These are phyloP conservation scores for Diploptera punctata DNA, from an alignment of 2,888 invertebrate genomes.

Conservation along the genomic window DNA sequence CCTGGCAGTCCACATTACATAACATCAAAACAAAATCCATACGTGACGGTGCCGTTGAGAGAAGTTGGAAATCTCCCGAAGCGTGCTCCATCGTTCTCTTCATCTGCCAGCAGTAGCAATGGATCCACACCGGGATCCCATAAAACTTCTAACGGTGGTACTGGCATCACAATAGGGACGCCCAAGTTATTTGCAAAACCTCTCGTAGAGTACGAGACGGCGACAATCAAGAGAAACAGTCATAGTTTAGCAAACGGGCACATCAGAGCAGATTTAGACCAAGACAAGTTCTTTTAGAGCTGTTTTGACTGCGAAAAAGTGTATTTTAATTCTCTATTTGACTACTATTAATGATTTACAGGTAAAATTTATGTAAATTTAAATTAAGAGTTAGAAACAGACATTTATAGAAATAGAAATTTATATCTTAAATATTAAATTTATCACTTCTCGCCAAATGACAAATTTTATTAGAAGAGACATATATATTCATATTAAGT, in stretches of 20 bases:
- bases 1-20: conserved; percentile 84
- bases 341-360: too few relatives aligned
- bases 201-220: conserved; percentile 77
- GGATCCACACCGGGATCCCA: conserved; percentile 56
- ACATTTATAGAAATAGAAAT: too few relatives aligned
- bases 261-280: conserved; percentile 66
- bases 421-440: too few relatives aligned
- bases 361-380: too few relatives aligned
- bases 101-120: conserved; percentile 35
- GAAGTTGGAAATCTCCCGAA: conserved; percentile 68
- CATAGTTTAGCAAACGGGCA: conserved; percentile 69
- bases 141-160: conserved; percentile 43
- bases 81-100: conserved; percentile 72
- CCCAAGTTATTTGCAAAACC: conserved; percentile 74
- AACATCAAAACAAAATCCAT: conserved; percentile 78
- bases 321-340: too few relatives aligned
- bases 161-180: conserved; percentile 63
- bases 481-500: too few relatives aligned
- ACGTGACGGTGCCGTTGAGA: conserved; percentile 81
- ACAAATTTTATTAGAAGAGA: too few relatives aligned
- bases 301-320: too few relatives aligned
- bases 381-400: too few relatives aligned
- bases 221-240: conserved; percentile 78
- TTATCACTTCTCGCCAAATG: too few relatives aligned
- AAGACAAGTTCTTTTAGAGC: conserved; percentile 68